Evolutionary conservation across 2,113 vertebrate species (phyloP).

Genomic region (Otis tarda): DNA sequence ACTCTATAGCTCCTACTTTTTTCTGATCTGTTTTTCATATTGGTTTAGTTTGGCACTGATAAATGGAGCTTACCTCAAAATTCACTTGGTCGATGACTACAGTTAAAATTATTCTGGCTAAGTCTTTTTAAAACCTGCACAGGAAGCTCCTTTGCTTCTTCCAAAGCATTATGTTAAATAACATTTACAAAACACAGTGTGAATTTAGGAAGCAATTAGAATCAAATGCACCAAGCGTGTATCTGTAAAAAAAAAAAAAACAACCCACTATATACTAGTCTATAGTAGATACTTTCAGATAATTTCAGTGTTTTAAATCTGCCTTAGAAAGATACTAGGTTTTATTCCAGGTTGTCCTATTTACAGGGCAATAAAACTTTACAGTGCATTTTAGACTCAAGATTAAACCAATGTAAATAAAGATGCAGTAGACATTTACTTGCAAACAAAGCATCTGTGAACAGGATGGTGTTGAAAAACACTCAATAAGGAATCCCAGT

Average conservation of each 20-base stretch:
- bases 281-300: not conserved
- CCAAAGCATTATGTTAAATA: not conserved
- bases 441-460: not conserved
- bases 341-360: not conserved
- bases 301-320: not conserved
- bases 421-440: not conserved
- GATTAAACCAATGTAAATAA: not conserved
- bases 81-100: not conserved
- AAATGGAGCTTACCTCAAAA: not conserved
- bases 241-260: not conserved
- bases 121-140: not conserved
- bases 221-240: not conserved
- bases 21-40: not conserved
- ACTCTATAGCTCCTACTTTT: not conserved
- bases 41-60: not conserved
- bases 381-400: not conserved
- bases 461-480: not conserved
- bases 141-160: not conserved
- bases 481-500: not conserved
- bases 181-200: not conserved
- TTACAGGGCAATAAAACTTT: not conserved
- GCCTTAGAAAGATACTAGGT: not conserved
- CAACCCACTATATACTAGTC: not conserved
- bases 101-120: not conserved
- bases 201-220: conserved; percentile 12